Conservation (phyloP, 2,888 invertebrate genomes). For the Brachynemurus nebulosus region DNA sequence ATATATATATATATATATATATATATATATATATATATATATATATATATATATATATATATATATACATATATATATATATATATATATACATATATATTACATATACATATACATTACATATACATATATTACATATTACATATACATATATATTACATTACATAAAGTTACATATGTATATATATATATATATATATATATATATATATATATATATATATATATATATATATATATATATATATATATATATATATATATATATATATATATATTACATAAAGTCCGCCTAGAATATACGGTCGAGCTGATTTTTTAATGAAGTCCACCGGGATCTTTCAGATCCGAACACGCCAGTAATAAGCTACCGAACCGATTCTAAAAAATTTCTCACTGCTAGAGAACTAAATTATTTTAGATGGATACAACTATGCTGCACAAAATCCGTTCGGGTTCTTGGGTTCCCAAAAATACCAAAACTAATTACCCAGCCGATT, state of each 20-base stretch:
- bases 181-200: neutral
- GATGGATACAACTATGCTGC: too few species aligned
- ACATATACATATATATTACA: neutral
- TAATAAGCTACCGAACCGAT: too few species aligned
- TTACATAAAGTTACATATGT: neutral
- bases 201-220: conserved; percentile 1
- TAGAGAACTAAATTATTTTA: too few species aligned
- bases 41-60: neutral
- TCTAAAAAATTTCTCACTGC: too few species aligned
- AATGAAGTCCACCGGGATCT: too few species aligned
- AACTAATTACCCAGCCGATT: too few species aligned
- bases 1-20: neutral
- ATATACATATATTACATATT: neutral
- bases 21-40: neutral
- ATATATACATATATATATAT: neutral
- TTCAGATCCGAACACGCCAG: too few species aligned
- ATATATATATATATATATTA: neutral
- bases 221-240: neutral
- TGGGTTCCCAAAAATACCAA: too few species aligned
- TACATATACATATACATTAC: neutral
- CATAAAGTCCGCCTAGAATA: neutral
- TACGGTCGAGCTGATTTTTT: too few species aligned
- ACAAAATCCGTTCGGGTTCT: too few species aligned
- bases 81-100: neutral
- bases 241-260: neutral